A percentile compares a stretch with the other conserved stretches of the same genome.
Evolutionary conservation across 1,140 invertebrate genomes (phyloP).

Genomic region (Limonius californicus): DNA sequence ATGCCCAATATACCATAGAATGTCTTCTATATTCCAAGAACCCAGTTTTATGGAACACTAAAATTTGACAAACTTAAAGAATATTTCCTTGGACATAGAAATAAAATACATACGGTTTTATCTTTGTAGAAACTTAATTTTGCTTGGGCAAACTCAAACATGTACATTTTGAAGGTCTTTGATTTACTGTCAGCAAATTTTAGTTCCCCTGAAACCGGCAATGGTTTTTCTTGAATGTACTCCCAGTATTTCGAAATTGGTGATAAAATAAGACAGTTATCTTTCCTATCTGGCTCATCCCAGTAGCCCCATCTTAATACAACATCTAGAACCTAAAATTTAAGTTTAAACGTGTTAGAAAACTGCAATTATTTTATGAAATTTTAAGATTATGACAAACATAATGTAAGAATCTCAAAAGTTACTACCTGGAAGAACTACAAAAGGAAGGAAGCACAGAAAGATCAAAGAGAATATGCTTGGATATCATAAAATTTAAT

Average conservation of each 20-base stretch:
- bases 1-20: constrained; percentile 77
- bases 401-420: too few species aligned
- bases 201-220: constrained; percentile 64
- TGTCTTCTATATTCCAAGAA: constrained; percentile 74
- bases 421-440: too few species aligned
- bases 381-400: too few species aligned
- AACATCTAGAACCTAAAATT: constrained; percentile 62
- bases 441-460: too few species aligned
- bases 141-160: constrained; percentile 74
- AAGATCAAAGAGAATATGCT: too few species aligned
- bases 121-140: constrained; percentile 80
- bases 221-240: constrained; percentile 50
- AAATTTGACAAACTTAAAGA: constrained; percentile 20
- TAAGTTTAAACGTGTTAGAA: too few species aligned
- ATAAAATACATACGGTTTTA: constrained; percentile 55
- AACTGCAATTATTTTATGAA: neutral
- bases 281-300: constrained; percentile 74
- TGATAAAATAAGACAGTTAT: constrained; percentile 73
- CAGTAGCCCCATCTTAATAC: constrained; percentile 78
- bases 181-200: constrained; percentile 73
- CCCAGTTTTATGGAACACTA: constrained; percentile 60
- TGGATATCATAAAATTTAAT: too few species aligned
- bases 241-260: constrained; percentile 50
- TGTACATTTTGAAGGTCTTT: constrained; percentile 70
- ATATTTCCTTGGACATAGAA: too few species aligned